Evolutionary conservation across 1,140 invertebrate species (phyloP).

Genomic region (Nephotettix cincticeps): DNA sequence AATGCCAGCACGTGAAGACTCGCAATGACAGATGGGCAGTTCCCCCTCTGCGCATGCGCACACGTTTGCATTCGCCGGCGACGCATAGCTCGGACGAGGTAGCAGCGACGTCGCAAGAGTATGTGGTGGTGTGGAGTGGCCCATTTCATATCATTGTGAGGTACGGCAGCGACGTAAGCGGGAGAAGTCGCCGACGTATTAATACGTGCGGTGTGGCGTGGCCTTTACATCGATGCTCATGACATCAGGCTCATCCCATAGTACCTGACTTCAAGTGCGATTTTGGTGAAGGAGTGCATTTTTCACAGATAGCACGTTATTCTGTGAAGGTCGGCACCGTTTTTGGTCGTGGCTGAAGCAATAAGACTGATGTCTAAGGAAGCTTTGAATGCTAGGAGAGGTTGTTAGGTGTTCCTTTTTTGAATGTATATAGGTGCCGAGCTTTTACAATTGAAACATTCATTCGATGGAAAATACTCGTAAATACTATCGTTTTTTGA

Average conservation of each 20-base stretch:
- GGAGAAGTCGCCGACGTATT: no score
- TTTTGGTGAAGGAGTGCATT: no score
- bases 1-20: no score
- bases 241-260: constrained; percentile 8
- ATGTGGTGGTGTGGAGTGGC: no score
- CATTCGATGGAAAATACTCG: constrained; percentile 33
- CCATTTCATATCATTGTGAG: no score
- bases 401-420: background rate
- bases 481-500: constrained; percentile 34
- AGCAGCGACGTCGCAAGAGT: no score
- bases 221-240: constrained; percentile 12
- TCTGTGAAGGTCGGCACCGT: background rate
- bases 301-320: background rate
- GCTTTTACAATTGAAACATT: constrained; percentile 31
- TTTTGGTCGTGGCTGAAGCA: background rate
- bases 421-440: constrained; percentile 30
- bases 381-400: constrained; percentile 25
- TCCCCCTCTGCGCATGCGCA: no score
- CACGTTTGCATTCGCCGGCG: no score
- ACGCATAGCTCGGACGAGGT: no score
- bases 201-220: no score
- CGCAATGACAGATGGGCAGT: no score
- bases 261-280: background rate
- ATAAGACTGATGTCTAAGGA: constrained; percentile 22
- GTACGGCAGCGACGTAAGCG: no score